A percentile compares a stretch with the other conserved stretches of the same genome.
Evolutionary conservation across 2,113 vertebrate genomes (phyloP).

Genomic region (Onychorhynchus coronatus): DNA sequence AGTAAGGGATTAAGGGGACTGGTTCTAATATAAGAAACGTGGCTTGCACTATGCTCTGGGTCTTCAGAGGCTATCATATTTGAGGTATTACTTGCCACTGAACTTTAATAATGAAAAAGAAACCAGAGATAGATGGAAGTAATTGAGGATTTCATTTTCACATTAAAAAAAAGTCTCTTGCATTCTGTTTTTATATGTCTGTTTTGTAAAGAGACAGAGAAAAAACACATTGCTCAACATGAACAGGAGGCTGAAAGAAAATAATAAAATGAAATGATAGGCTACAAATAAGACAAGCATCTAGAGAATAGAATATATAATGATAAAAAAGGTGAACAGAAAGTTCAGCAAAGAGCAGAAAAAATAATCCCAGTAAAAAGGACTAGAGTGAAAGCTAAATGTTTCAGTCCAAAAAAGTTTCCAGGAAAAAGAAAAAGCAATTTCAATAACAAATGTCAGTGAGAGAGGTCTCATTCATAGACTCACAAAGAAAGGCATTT

Average conservation of each 20-base stretch:
- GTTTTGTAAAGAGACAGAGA: neutral
- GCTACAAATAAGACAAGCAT: slow-evolving; percentile 43
- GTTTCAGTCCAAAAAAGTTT: neutral
- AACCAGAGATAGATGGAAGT: neutral
- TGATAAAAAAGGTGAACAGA: slow-evolving; percentile 10
- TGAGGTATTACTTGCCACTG: slow-evolving; percentile 3
- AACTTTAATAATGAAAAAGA: neutral
- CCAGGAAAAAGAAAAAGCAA: neutral
- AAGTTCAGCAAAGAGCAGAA: neutral
- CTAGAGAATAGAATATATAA: slow-evolving; percentile 23
- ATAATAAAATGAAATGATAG: slow-evolving; percentile 38
- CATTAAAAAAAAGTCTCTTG: neutral
- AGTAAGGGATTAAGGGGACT: slow-evolving; percentile 39
- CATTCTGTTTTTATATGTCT: neutral
- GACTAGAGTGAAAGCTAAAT: slow-evolving; percentile 10
- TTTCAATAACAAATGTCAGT: neutral
- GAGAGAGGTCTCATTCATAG: neutral
- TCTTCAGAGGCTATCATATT: slow-evolving; percentile 1
- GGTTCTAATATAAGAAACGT: slow-evolving; percentile 30
- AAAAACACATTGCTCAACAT: slow-evolving; percentile 33
- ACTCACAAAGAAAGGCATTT: neutral
- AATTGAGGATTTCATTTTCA: slow-evolving; percentile 27
- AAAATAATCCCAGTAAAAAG: neutral
- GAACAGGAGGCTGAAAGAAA: slow-evolving; percentile 25
- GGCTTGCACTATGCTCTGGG: neutral